Evolutionary conservation across 1,140 invertebrate species (phyloP), one percentile per base, ranked within the genome.

Genomic region (Amyelois transitella): DNA sequence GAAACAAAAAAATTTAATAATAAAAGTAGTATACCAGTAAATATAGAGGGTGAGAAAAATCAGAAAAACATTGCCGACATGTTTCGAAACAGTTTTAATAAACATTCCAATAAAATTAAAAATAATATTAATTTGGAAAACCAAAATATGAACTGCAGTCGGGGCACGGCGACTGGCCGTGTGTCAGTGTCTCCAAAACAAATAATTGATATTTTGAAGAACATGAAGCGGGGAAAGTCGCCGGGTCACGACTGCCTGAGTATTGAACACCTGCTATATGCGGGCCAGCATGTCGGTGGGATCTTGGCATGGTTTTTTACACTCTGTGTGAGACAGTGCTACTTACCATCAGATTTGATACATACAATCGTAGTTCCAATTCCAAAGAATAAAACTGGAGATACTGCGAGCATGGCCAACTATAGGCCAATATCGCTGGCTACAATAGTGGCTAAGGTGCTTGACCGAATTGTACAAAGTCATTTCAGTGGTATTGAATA

Each of bases 351-450:
- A 3, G 55, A 56, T 0, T n/a, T 56, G 20, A 44, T 56, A 48
- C 18, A n/a, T 8, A 56, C 47, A 17, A 22, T 51, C 0, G 55
- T 56, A 1, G 38, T 51, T 2, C 55, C 55, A 2, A 28, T 56
- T 51, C 19, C 50, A 22, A 56, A 56, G 10, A 56, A 56, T 18
- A 47, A 20, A 12, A 56, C 55, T n/a, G 48, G 55, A 24, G 55
- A 58, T 32, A 51, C 20, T 12, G 43, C 21, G 20, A 56, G 22
- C 22, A 8, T 24, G 22, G 52, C n/a, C 45, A 45, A 45, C 18
- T 48, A 58, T 17, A 58, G 56, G 21, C 56, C 50, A 20, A 53
- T 45, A 12, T 44, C 44, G 4, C 22, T 24, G 3, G 22, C 22
- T 8, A 24, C 22, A 5, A 24, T 24, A 5, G 8, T 24, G 8